Evolutionary conservation across 2,113 vertebrate genomes (phyloP), one percentile per base, ranked within the genome.

Genomic region (Hypomesus transpacificus): DNA sequence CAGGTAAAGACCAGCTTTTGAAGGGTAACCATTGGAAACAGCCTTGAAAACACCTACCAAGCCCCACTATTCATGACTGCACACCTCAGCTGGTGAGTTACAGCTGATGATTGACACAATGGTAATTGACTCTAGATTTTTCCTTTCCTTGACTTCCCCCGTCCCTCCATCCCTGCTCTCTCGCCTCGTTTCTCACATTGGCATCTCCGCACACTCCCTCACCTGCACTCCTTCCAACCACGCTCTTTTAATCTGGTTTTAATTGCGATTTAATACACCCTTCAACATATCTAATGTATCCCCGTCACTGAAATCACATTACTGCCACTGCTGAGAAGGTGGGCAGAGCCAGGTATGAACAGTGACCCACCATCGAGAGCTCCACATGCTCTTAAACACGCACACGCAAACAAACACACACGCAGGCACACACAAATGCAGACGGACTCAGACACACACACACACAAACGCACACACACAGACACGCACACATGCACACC

Each of bases 251-350:
- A 84, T 85, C 69, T 79, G 63, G 13, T 69, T 86, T 82, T 88
- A 85, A 83, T 85, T 87, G 70, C 31, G 3, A 39, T 73, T 80
- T 80, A 76, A 82, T 79, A 77, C 63, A 64, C 66, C 66, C 59
- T 63, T 65, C 18, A 14, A 50, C 54, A 56, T 20, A 18, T 56
- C 54, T 56, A 17, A 56, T 20, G n/a, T 16, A 56, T 56, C 34
- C 4, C 34, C 51, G 0, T 2, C 14, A 60, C 76, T 26, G 1
- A 75, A 70, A 77, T 82, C 67, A 73, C 14, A 58, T 81, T 75
- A 73, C 64, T 68, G 28, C 67, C 16, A 18, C n/a, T 4, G 54
- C 54, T 56, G 54, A 56, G 54, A 18, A 18, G 4, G 0, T 17
- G 54, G 5, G 17, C 17, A 20, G 54, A 21, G 22, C 77, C 66